Base-by-base conservation (phyloP, 2,113 vertebrate species). In the Baryphthengus martii region DNA sequence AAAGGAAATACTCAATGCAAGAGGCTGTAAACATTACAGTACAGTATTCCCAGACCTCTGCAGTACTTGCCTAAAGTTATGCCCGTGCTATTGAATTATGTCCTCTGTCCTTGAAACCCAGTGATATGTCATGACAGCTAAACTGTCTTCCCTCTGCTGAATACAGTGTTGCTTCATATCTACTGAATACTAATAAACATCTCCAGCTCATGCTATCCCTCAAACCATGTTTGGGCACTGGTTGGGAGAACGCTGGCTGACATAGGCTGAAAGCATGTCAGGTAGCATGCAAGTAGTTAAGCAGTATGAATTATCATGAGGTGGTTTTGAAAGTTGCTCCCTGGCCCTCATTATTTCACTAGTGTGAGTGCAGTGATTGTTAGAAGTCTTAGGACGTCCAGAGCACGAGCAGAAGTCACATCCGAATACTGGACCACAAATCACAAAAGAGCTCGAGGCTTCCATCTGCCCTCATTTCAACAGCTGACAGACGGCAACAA, bases 151-250 rank as follows among this genome's bases (percentile, higher is more conserved):
- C 10, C 18, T 78, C 29, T 21, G 72, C 44, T 61, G 50, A 12
- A 70, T 84, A 73, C 5, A 29, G 19, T 14, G 3, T 24, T 33
- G 2, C 17, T 47, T 78, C 0, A 0, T 28, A 5, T 13, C 13
- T 55, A 4, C 47, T 78, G 39, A 71, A 50, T 39, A 14, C 2
- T 33, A 49, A 72, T 13, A n/a, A 67, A 24, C 7, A 8, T 28
- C 28, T 79, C 13, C 44, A 75, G 47, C 26, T 11, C 20, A 10
- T 2, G 7, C 40, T 44, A 19, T 10, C 42, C 52, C 50, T 26
- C 13, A 63, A 25, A 71, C 8, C 14, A 3, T 18, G 3, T 62
- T 39, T 80, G 23, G 42, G 21, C 21, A 21, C 37, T 26, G 35
- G 6, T 5, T 62, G 11, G 35, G 40, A 53, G 17, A 81, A 35